A percentile compares a stretch with the other conserved stretches of the same genome.
Conservation (phyloP, 2,888 invertebrate genomes). For the Laothoe populi region DNA sequence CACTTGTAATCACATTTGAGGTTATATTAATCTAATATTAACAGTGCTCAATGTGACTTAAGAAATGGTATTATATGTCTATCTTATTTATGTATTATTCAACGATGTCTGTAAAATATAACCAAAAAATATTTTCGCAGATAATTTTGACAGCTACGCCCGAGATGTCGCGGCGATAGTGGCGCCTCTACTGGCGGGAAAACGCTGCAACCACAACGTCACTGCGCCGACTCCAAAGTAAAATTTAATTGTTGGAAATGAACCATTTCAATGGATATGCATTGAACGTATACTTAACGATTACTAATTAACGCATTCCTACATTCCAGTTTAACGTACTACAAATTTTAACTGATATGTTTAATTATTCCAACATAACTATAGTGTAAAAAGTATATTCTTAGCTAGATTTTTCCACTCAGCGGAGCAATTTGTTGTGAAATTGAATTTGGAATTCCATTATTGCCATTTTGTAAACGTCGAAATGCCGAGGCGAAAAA, state of each 20-base stretch:
- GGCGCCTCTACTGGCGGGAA: constrained; percentile 75
- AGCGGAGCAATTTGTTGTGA: constrained; percentile 31
- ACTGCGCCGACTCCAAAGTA: constrained; percentile 73
- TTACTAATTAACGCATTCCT: background rate
- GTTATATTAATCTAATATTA: background rate
- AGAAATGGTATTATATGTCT: background rate
- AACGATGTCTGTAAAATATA: background rate
- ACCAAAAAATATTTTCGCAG: constrained; percentile 32
- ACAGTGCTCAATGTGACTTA: background rate
- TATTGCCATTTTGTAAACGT: constrained; percentile 37
- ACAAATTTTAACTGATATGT: background rate
- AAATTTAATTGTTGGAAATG: constrained; percentile 49
- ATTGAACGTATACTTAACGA: constrained; percentile 23
- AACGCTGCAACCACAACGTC: constrained; percentile 44
- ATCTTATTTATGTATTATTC: background rate
- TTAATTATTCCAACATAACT: background rate
- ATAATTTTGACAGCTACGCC: constrained; percentile 78
- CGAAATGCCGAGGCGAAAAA: constrained; percentile 39
- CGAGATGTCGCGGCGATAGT: constrained; percentile 68
- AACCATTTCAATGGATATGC: constrained; percentile 44
- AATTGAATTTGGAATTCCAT: constrained; percentile 39
- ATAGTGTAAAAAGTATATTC: background rate
- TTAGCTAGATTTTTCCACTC: constrained; percentile 11
- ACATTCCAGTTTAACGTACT: background rate
- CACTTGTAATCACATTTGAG: background rate